These are phyloP conservation scores for Lithodes maja DNA, from an alignment of 2,888 invertebrate species.

Conservation along the genomic window DNA sequence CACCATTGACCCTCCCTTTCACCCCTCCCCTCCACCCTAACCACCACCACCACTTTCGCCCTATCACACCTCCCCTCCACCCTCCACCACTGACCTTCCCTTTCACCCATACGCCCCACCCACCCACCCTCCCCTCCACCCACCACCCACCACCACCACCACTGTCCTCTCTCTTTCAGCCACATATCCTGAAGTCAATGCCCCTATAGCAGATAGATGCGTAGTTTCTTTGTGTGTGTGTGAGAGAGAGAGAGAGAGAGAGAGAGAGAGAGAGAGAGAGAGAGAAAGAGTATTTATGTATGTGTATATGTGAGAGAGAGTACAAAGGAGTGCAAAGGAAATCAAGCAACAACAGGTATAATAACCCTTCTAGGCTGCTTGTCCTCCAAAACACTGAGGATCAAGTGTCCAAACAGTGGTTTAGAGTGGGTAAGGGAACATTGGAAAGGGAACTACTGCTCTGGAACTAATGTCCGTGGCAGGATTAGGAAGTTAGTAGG, in stretches of 20 bases:
- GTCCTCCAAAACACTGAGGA: too few relatives aligned
- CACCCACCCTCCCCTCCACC: neutral
- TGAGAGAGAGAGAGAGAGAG: neutral
- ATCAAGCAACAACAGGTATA: too few relatives aligned
- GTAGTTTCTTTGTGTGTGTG: neutral
- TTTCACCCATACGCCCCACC: neutral
- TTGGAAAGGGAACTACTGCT: too few relatives aligned
- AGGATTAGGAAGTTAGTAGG: too few relatives aligned
- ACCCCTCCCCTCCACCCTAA: neutral
- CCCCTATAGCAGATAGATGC: neutral
- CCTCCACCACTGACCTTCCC: neutral
- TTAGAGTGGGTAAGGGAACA: too few relatives aligned
- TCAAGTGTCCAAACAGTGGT: too few relatives aligned
- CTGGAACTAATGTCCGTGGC: too few relatives aligned
- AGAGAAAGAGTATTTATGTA: constrained; percentile 9
- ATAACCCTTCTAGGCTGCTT: too few relatives aligned
- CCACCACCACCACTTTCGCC: neutral
- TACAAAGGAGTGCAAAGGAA: neutral
- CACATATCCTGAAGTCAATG: neutral
- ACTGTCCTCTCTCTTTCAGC: neutral
- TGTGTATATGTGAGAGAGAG: constrained; percentile 17
- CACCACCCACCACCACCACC: constrained; percentile 1
- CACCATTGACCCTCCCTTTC: neutral
- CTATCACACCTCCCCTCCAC: neutral
- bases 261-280: neutral